These are phyloP conservation scores for Asteroscopus sphinx DNA, from an alignment of 2,888 invertebrate genomes.

Conservation along the genomic window DNA sequence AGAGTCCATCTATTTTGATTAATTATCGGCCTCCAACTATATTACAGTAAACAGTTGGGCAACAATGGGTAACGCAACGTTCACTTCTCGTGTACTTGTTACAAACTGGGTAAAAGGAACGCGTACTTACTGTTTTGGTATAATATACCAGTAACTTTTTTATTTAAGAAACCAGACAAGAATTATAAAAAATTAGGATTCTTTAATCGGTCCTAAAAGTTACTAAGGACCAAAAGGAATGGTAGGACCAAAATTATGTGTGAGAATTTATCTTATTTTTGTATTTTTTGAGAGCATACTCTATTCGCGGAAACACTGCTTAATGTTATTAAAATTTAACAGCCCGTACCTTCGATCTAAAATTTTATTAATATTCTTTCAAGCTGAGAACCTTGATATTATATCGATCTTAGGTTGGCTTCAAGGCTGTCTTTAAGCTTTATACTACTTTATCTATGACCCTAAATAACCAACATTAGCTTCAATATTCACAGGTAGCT, in stretches of 20 bases:
- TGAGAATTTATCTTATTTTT: too few relatives aligned
- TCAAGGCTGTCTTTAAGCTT: slow-evolving; percentile 21
- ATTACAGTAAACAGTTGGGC: slow-evolving; percentile 55
- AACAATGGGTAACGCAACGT: slow-evolving; percentile 47
- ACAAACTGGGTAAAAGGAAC: slow-evolving; percentile 1
- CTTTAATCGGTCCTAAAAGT: too few relatives aligned
- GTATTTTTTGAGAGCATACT: too few relatives aligned
- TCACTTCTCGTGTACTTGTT: slow-evolving; percentile 34
- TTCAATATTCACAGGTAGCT: not conserved
- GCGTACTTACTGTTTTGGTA: not conserved
- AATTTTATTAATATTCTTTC: slow-evolving; percentile 5
- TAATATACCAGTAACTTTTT: too few relatives aligned
- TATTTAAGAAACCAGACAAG: too few relatives aligned
- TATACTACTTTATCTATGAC: not conserved
- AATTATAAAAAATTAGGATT: too few relatives aligned
- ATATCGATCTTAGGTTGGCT: slow-evolving; percentile 38
- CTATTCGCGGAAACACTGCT: too few relatives aligned
- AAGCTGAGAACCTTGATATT: slow-evolving; percentile 34
- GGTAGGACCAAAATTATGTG: too few relatives aligned
- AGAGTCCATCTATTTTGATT: slow-evolving; percentile 63
- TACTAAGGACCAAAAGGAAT: too few relatives aligned
- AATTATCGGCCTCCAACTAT: slow-evolving; percentile 65
- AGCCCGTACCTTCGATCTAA: too few relatives aligned
- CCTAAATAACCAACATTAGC: not conserved
- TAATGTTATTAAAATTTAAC: too few relatives aligned